Evolutionary conservation across 2,797 vertebrate genomes (phyloP), one percentile per base, ranked within the genome.

Genomic region (Craterocephalus amniculus): DNA sequence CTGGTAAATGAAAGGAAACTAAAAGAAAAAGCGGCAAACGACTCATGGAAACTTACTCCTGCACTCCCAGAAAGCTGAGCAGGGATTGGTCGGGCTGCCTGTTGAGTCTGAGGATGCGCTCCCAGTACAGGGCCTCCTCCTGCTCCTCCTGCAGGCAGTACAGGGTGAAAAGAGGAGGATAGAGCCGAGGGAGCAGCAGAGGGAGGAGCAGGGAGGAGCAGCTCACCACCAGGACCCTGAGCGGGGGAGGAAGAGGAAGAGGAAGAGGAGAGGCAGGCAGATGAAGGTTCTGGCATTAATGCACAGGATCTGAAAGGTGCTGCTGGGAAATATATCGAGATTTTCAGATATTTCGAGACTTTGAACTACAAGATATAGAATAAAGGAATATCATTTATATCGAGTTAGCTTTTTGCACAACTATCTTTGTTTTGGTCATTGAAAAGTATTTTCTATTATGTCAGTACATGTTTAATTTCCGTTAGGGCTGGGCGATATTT

Each of bases 161-260:
- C 14, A 99, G 86, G 71, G 97, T 98, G 52, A 99, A 99, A 3
- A 99, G 95, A 0, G 98, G 97, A 0, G 97, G 98, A 78, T 99
- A 99, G 60, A 99, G 96, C 1, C 96, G 95, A 2, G 98, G 98
- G 26, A 99, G 92, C 35, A 99, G 89, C 3, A 99, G 95, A 0
- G 97, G 98, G 36, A 99, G 95, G 59, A 99, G 92, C 83, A 99
- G 88, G 40, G 96, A 95, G 14, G 95, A 97, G 80, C 95, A 95
- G 72, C 97, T 98, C 69, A 99, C 94, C 74, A 98, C 98, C 12
- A 97, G 45, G 67, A 96, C 93, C 0, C 94, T 94, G 56, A 94
- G 87, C 0, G 95, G 95, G 18, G 1, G 95, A 94, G 76, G 95
- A 97, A 27, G 93, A 93, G 74, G n/a, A n/a, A n/a, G n/a, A 95